These are phyloP conservation scores for Volucella zonaria DNA, from an alignment of 2,888 invertebrate species.

Conservation along the genomic window DNA sequence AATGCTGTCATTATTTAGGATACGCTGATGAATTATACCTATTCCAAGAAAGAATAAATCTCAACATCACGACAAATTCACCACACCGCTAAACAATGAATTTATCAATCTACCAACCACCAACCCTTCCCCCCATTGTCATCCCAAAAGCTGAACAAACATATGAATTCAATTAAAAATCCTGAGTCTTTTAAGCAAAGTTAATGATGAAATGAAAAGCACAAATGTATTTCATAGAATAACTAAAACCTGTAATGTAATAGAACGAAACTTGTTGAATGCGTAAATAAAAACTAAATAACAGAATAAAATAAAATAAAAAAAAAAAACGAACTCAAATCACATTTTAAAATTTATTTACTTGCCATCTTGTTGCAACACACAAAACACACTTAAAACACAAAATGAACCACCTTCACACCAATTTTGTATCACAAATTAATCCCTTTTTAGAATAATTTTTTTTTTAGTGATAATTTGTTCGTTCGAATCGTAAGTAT, in stretches of 20 bases:
- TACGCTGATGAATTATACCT: no score
- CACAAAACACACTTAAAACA: slow-evolving; percentile 4
- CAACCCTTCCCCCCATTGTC: background rate
- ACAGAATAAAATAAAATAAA: background rate
- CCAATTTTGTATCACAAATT: slow-evolving; percentile 29
- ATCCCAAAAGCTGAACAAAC: slow-evolving; percentile 8
- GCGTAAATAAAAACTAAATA: slow-evolving; percentile 44
- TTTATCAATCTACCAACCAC: background rate
- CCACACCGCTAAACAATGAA: no score
- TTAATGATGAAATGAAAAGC: slow-evolving; percentile 28
- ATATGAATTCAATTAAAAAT: slow-evolving; percentile 17
- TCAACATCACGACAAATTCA: no score
- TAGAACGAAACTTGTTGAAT: slow-evolving; percentile 45
- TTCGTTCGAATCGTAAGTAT: slow-evolving; percentile 68
- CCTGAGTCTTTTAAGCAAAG: slow-evolving; percentile 4
- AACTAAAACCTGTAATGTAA: slow-evolving; percentile 45
- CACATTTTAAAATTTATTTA: slow-evolving; percentile 27
- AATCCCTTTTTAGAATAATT: slow-evolving; percentile 34
- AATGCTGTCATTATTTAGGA: no score
- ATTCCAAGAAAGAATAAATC: no score
- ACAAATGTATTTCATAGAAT: slow-evolving; percentile 68
- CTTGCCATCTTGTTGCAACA: slow-evolving; percentile 23
- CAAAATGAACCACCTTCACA: background rate
- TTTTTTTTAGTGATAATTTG: slow-evolving; percentile 21
- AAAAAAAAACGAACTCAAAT: slow-evolving; percentile 29